Evolutionary conservation across 2,113 vertebrate species (phyloP).

Genomic region (Polypterus senegalus): DNA sequence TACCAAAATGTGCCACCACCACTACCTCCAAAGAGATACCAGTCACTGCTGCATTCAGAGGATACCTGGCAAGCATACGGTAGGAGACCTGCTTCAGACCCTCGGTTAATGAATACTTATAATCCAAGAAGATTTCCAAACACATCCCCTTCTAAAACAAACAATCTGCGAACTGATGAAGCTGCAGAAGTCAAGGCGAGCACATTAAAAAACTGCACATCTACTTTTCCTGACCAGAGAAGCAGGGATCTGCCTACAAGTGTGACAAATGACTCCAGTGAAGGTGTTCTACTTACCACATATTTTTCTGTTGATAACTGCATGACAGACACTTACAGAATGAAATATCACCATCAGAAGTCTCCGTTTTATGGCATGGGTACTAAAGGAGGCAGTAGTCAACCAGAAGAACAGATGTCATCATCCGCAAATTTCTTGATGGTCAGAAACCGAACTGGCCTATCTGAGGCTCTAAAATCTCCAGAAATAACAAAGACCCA

Average conservation of each 20-base stretch:
- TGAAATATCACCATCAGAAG: slow-evolving; percentile 83
- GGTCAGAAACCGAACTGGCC: slow-evolving; percentile 30
- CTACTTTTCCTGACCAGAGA: slow-evolving; percentile 46
- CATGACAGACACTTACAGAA: slow-evolving; percentile 91
- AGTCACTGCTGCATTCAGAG: slow-evolving; percentile 13
- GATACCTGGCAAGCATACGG: slow-evolving; percentile 28
- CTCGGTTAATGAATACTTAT: slow-evolving; percentile 32
- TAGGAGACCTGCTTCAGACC: slow-evolving; percentile 44
- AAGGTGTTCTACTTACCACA: slow-evolving; percentile 62
- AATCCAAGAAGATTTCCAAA: slow-evolving; percentile 12
- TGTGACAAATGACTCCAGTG: slow-evolving; percentile 31
- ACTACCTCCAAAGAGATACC: slow-evolving; percentile 65
- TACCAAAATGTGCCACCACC: slow-evolving; percentile 50
- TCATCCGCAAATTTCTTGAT: slow-evolving; percentile 46
- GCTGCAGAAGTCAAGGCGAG: slow-evolving; percentile 32
- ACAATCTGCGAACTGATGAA: slow-evolving; percentile 31
- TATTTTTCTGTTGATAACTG: slow-evolving; percentile 91
- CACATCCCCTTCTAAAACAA: slow-evolving; percentile 23
- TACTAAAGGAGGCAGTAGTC: slow-evolving; percentile 38
- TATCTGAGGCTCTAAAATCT: slow-evolving; percentile 31
- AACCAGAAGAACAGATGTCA: slow-evolving; percentile 42
- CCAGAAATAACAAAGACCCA: slow-evolving; percentile 38
- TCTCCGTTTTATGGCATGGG: slow-evolving; percentile 39
- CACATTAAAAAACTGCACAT: slow-evolving; percentile 47
- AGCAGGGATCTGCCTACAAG: slow-evolving; percentile 46